Percentiles rank a stretch among this genome's conserved stretches.
Evolutionary conservation across 2,888 invertebrate species (phyloP).

Genomic region (Odontocerum albicorne): DNA sequence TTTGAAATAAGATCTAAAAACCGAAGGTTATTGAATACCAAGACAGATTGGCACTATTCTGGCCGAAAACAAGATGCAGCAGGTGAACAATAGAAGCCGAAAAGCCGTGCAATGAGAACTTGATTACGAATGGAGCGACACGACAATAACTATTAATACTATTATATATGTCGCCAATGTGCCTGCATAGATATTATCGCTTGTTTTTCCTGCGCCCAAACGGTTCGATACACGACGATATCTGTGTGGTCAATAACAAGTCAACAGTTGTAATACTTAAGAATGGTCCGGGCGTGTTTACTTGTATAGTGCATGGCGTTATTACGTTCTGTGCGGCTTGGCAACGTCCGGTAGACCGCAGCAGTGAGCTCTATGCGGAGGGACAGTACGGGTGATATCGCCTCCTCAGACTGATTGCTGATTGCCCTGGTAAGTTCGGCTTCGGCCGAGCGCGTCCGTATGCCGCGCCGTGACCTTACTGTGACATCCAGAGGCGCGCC

Average conservation of each 20-base stretch:
- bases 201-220: neutral
- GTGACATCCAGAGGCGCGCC: slow-evolving; percentile 13
- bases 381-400: neutral
- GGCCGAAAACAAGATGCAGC: no score
- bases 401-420: neutral
- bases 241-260: neutral
- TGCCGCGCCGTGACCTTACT: slow-evolving; percentile 9
- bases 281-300: neutral
- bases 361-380: no score
- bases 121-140: no score
- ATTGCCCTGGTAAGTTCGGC: slow-evolving; percentile 13
- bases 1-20: no score
- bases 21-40: no score
- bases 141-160: no score
- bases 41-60: no score
- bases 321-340: neutral
- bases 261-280: neutral
- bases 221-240: neutral
- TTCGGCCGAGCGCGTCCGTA: slow-evolving; percentile 6
- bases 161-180: no score
- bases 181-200: no score
- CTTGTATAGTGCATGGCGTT: neutral
- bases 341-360: no score
- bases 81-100: no score
- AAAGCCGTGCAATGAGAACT: no score